These are phyloP conservation scores for Amorpha juglandis DNA, from an alignment of 2,888 invertebrate genomes.

Conservation along the genomic window DNA sequence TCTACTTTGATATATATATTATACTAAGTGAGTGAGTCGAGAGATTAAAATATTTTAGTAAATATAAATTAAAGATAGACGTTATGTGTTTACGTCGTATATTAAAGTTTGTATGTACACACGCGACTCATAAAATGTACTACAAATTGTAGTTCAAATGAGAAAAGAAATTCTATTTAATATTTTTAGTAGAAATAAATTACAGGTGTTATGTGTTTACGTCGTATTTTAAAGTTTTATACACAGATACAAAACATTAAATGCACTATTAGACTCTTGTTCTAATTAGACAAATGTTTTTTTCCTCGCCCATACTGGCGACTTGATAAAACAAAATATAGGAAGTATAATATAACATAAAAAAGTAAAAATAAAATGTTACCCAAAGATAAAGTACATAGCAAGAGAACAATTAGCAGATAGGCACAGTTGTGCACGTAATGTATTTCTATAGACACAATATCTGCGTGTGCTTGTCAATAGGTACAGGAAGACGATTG, in stretches of 20 bases:
- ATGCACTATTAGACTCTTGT: background rate
- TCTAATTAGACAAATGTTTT: background rate
- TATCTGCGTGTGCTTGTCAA: too few relatives aligned
- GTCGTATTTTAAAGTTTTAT: too few relatives aligned
- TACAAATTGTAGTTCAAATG: background rate
- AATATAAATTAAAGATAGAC: constrained; percentile 7
- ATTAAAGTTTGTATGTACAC: constrained; percentile 13
- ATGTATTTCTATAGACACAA: too few relatives aligned
- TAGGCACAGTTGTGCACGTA: too few relatives aligned
- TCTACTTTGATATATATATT: constrained; percentile 29
- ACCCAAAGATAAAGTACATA: too few relatives aligned
- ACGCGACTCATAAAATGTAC: background rate
- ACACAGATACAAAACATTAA: too few relatives aligned
- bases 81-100: constrained; percentile 18
- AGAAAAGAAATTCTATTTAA: background rate
- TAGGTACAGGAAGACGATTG: too few relatives aligned
- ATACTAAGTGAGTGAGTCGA: constrained; percentile 19
- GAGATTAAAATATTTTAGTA: constrained; percentile 26
- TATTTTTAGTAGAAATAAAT: background rate
- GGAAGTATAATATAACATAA: too few relatives aligned
- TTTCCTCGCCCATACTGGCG: background rate
- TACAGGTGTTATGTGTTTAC: too few relatives aligned
- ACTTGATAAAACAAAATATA: background rate
- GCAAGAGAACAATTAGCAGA: too few relatives aligned
- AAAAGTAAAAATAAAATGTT: too few relatives aligned